A percentile compares a stretch with the other conserved stretches of the same genome.
Conservation (phyloP, 2,888 invertebrate species). For the Spisula solida region DNA sequence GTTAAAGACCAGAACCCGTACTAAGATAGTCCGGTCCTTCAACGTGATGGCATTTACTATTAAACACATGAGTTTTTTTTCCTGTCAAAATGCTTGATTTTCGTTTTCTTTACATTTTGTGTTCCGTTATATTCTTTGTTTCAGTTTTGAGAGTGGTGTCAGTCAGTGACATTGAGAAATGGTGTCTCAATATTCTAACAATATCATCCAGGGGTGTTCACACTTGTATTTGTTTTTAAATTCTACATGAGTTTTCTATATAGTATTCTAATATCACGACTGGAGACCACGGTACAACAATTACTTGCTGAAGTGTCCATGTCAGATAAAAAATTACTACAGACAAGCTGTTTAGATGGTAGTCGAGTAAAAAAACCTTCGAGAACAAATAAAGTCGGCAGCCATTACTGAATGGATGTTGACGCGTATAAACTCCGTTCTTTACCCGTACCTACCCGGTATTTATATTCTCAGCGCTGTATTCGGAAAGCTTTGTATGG, state of each 20-base stretch:
- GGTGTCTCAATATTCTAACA: conserved; percentile 12
- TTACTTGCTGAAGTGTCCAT: conserved; percentile 15
- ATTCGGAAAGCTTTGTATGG: not conserved
- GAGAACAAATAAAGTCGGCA: not conserved
- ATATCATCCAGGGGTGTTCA: not conserved
- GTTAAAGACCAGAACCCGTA: conserved; percentile 23
- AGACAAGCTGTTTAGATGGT: not conserved
- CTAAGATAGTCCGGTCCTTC: conserved; percentile 30
- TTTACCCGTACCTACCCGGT: conserved; percentile 21
- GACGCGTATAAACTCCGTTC: conserved; percentile 6
- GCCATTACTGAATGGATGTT: not conserved
- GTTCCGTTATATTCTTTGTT: conserved; percentile 68
- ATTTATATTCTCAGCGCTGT: conserved; percentile 3
- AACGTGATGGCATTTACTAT: conserved; percentile 64
- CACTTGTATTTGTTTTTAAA: not conserved
- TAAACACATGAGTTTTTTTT: conserved; percentile 39
- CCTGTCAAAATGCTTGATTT: not conserved
- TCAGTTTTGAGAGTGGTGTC: conserved; percentile 45
- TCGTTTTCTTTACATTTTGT: conserved; percentile 31
- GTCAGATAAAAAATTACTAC: not conserved
- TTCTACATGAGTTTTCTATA: not conserved
- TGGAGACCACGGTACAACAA: not conserved
- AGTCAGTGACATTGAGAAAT: conserved; percentile 55
- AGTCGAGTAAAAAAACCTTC: not conserved
- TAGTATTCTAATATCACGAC: not conserved